Base-by-base conservation (phyloP, 2,888 invertebrate species). In the Cyclophora albipunctata region DNA sequence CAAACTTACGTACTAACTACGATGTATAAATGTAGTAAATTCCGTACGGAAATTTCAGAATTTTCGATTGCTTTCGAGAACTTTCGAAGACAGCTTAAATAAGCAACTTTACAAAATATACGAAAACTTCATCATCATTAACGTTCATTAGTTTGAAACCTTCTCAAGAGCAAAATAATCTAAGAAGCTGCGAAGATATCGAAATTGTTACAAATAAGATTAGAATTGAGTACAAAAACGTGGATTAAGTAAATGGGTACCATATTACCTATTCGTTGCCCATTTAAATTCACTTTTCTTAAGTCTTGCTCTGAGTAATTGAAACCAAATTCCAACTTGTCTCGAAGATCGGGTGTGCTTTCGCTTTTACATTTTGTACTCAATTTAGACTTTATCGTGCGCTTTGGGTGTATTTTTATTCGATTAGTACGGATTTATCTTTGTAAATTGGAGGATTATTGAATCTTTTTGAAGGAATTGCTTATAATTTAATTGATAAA, bases 321-420 rank as follows among this genome's bases (percentile, higher is more conserved):
- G 82, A 83, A 83, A 81, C 70, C 66, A 75, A 77, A 80, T 75
- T 73, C 71, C 67, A 54, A 64, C 64, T 74, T 69, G 75, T 70
- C 70, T 66, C 58, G 57, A 47, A 53, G 55, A 50, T 50, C 52
- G 63, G 71, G 70, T 69, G 69, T 66, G 60, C 63, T 50, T 52
- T 53, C 45, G 54, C 46, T 54, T 20, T 56, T 44, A 46, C 42
- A 55, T 42, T 48, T 45, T 51, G 54, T 57, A 45, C 52, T 51
- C 51, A 20, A 20, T 20, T 20, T 20, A 20, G 20, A 20, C 20
- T 20, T 20, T 20, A 20, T 20, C 20, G 1, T 20, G 2, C 20
- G 20, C 20, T 20, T 20, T 20, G 20, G 20, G 20, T 20, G 20
- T 20, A 20, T 20, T 20, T 20, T 20, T 20, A 20, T 20, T 20